A percentile compares a stretch with the other conserved stretches of the same genome.
Conservation (phyloP, 2,113 vertebrate genomes). For the Empidonax alnorum region DNA sequence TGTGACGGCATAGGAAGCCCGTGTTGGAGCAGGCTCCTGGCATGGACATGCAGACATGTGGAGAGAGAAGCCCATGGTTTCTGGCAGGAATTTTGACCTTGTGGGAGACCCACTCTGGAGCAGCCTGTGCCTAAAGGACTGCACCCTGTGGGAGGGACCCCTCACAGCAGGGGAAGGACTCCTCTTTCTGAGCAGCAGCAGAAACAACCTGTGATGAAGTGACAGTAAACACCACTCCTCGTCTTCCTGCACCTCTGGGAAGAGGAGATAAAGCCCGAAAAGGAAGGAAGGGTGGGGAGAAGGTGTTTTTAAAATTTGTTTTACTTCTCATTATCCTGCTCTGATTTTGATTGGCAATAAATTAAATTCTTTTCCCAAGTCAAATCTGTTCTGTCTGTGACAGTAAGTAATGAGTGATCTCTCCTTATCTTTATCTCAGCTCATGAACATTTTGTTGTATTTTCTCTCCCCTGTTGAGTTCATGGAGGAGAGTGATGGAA, state of each 20-base stretch:
- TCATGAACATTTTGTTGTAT: neutral
- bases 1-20: neutral
- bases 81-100: neutral
- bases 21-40: neutral
- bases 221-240: neutral
- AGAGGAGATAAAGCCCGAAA: neutral
- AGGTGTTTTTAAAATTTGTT: neutral
- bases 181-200: fast-evolving
- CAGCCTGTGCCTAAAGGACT: neutral
- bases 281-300: neutral
- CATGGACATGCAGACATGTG: neutral
- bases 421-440: neutral
- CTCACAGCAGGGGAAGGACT: neutral
- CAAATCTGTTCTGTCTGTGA: neutral
- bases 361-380: neutral
- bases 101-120: neutral
- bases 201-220: fast-evolving
- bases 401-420: neutral
- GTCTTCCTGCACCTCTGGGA: neutral
- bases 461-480: neutral
- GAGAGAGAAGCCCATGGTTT: neutral
- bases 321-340: neutral
- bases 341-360: neutral
- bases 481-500: neutral
- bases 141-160: fast-evolving